Percentiles rank a stretch among this genome's conserved stretches.
These are phyloP conservation scores for Aleiodes testaceus DNA, from an alignment of 2,888 invertebrate species.

Conservation along the genomic window DNA sequence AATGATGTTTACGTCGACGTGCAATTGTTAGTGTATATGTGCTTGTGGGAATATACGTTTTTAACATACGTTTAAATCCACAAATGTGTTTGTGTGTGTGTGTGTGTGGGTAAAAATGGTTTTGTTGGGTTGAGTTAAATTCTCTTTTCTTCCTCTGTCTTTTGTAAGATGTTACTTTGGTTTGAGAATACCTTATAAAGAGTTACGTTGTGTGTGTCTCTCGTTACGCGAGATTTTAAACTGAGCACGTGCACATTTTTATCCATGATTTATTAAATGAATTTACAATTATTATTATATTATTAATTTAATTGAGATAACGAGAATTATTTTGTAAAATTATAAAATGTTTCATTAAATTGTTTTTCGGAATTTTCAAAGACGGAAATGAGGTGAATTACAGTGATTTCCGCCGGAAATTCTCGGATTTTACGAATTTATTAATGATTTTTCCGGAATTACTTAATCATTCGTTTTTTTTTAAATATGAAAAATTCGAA, in stretches of 20 bases:
- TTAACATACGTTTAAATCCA: background rate
- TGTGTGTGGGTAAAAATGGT: slow-evolving; percentile 9
- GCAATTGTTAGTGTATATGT: slow-evolving; percentile 1
- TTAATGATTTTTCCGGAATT: background rate
- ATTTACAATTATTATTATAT: background rate
- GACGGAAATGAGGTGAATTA: too few relatives aligned
- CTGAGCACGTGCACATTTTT: slow-evolving; percentile 28
- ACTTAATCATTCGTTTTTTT: background rate
- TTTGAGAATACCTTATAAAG: slow-evolving; percentile 62
- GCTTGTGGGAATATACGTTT: background rate
- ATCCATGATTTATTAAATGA: slow-evolving; percentile 16
- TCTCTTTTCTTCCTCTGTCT: slow-evolving; percentile 24
- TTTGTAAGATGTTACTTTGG: slow-evolving; percentile 29
- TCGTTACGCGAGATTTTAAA: slow-evolving; percentile 60
- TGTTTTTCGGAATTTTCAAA: too few relatives aligned
- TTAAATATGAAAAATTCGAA: too few relatives aligned
- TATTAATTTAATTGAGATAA: background rate
- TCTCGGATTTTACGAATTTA: too few relatives aligned
- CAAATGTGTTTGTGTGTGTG: background rate
- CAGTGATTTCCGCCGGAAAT: too few relatives aligned
- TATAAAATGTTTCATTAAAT: too few relatives aligned
- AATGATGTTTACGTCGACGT: slow-evolving; percentile 33
- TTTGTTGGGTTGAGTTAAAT: slow-evolving; percentile 32
- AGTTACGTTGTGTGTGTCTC: slow-evolving; percentile 60
- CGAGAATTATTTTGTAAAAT: background rate